A percentile compares a stretch with the other conserved stretches of the same genome.
These are phyloP conservation scores for Strix uralensis DNA, from an alignment of 2,113 vertebrate species.

Conservation along the genomic window DNA sequence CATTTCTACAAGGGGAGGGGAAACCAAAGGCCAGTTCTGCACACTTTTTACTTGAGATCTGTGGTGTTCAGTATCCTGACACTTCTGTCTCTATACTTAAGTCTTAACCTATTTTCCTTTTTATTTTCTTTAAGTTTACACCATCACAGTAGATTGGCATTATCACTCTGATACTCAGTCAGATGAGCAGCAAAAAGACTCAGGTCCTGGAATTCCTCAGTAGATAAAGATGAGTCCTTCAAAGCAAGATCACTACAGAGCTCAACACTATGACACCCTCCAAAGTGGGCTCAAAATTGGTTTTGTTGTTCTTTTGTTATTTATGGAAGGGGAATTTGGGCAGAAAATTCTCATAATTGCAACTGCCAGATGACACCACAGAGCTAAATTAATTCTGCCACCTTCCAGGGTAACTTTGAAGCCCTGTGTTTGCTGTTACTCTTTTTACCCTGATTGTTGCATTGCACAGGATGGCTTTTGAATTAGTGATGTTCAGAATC, in stretches of 20 bases:
- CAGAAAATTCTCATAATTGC: background rate
- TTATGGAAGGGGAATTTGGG: background rate
- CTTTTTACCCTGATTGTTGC: background rate
- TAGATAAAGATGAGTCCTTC: background rate
- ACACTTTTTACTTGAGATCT: background rate
- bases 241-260: rapidly evolving
- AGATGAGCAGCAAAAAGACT: background rate
- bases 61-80: rapidly evolving
- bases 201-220: background rate
- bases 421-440: background rate
- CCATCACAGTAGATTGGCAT: background rate
- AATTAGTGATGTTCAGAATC: background rate
- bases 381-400: background rate
- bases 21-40: background rate
- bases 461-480: background rate
- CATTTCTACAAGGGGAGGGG: background rate
- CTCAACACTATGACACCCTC: background rate
- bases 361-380: background rate
- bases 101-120: background rate
- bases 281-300: background rate
- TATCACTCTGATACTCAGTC: background rate
- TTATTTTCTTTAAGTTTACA: background rate
- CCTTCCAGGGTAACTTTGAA: background rate
- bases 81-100: background rate
- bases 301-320: background rate